These are phyloP conservation scores for Toxostoma redivivum DNA, from an alignment of 2,113 vertebrate genomes.

Conservation along the genomic window DNA sequence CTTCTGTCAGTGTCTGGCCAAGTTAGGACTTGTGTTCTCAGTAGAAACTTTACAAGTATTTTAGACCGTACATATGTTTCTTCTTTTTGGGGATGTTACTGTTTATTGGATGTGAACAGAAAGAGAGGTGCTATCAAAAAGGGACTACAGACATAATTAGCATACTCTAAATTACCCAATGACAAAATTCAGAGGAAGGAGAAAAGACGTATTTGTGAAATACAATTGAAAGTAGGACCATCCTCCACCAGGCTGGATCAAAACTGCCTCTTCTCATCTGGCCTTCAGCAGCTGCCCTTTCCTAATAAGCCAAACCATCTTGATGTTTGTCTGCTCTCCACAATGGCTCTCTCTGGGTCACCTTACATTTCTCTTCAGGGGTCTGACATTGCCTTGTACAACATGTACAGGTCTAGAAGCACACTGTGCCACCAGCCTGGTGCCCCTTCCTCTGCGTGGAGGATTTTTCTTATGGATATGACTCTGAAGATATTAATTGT, in stretches of 20 bases:
- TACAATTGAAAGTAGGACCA: background rate
- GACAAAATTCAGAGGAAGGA: background rate
- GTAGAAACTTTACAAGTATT: background rate
- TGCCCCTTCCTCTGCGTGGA: background rate
- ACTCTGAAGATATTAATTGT: background rate
- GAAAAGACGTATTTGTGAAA: background rate
- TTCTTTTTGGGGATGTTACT: background rate
- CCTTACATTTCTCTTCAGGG: background rate
- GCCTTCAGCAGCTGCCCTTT: background rate
- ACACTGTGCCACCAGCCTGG: background rate
- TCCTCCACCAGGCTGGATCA: background rate
- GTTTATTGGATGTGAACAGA: background rate
- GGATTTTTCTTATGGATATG: background rate
- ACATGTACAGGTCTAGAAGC: fast-evolving
- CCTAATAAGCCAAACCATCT: background rate
- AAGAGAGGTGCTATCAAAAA: background rate
- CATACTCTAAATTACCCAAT: background rate
- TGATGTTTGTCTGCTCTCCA: background rate
- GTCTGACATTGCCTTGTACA: background rate
- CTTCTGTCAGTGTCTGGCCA: background rate
- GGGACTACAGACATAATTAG: background rate
- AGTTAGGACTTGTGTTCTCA: background rate
- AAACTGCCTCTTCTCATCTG: background rate
- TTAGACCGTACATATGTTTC: background rate
- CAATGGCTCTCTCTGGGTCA: background rate